Conservation (phyloP, 2,888 invertebrate genomes). For the Hypolimnas misippus region DNA sequence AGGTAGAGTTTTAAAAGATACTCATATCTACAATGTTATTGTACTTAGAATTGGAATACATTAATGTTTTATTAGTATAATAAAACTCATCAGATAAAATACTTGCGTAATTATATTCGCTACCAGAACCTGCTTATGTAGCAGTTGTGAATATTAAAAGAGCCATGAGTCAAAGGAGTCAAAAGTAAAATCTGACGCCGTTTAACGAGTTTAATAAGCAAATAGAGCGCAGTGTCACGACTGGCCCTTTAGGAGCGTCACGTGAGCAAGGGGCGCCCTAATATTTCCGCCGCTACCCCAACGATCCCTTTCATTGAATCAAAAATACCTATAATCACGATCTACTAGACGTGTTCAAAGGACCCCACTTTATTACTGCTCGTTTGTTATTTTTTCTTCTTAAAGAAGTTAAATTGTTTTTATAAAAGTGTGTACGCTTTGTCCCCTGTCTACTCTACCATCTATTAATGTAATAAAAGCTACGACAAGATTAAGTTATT, state of each 20-base stretch:
- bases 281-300: conserved; percentile 71
- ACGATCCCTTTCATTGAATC: conserved; percentile 71
- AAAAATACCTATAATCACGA: conserved; percentile 67
- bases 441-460: conserved; percentile 7
- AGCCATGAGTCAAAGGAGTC: conserved; percentile 4
- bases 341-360: conserved; percentile 65
- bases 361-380: conserved; percentile 50
- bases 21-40: too few species aligned
- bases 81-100: background rate
- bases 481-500: conserved; percentile 20
- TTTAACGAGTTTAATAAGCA: conserved; percentile 40
- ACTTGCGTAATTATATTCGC: background rate
- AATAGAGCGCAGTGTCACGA: conserved; percentile 38
- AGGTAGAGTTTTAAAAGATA: too few species aligned
- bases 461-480: conserved; percentile 19
- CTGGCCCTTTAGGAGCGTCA: conserved; percentile 41
- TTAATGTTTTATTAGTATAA: background rate
- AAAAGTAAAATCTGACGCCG: conserved; percentile 22
- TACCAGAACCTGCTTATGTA: background rate
- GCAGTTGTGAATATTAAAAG: background rate
- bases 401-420: conserved; percentile 37
- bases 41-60: too few species aligned
- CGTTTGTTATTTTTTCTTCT: conserved; percentile 47
- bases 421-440: conserved; percentile 21
- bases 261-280: conserved; percentile 50